phyloP scores from a whole-genome alignment of 2,888 invertebrate species.

The Drepanosiphum platanoidis region DNA sequence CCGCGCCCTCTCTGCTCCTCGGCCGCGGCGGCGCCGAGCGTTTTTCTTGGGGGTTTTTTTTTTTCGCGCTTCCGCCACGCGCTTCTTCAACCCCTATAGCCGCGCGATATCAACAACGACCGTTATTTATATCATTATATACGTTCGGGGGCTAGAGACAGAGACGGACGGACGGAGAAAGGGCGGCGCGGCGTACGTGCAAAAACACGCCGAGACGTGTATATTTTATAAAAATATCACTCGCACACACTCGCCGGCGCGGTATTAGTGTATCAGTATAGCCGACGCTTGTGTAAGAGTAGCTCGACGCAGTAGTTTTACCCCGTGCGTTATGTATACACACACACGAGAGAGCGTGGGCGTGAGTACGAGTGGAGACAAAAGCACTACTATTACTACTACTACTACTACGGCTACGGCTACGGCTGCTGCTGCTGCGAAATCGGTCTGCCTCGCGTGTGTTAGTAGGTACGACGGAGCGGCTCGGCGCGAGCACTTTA shows the following conservation, averaged over 20 bases:
- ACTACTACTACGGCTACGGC: not conserved
- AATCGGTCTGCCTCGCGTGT: too few relatives aligned
- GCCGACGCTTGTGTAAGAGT: not conserved
- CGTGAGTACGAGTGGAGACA: not conserved
- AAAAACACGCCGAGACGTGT: not conserved
- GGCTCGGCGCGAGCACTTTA: not conserved
- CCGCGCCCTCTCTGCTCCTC: not conserved
- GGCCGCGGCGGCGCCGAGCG: not conserved
- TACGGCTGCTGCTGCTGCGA: not conserved
- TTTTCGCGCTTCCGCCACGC: too few relatives aligned
- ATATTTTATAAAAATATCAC: not conserved
- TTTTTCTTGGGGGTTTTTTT: not conserved
- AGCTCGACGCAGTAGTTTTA: too few relatives aligned
- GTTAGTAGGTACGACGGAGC: not conserved
- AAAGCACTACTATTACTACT: not conserved
- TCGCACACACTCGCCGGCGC: not conserved
- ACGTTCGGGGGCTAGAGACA: not conserved
- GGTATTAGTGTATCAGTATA: not conserved
- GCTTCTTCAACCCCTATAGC: not conserved
- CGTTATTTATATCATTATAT: conserved; percentile 19
- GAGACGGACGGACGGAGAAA: not conserved
- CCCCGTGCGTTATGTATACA: too few relatives aligned
- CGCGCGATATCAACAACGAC: not conserved
- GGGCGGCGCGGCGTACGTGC: not conserved
- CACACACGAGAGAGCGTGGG: too few relatives aligned